phyloP scores from a whole-genome alignment of 2,113 vertebrate genomes.

The Cololabis saira region DNA sequence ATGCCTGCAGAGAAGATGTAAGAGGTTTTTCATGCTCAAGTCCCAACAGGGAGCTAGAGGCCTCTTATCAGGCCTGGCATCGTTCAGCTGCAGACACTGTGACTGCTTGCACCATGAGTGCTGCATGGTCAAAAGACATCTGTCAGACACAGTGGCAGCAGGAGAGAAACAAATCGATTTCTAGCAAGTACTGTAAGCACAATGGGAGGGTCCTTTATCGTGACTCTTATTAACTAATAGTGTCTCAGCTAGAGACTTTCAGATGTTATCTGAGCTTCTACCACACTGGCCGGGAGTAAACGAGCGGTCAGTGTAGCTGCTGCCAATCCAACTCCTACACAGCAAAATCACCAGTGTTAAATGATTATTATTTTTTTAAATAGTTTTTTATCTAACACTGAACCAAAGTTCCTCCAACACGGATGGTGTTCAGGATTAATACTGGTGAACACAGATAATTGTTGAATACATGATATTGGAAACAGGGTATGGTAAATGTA shows the following conservation, averaged over 20 bases:
- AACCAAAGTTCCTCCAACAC: too few species aligned
- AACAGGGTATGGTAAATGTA: too few species aligned
- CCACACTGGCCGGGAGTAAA: conserved; percentile 49
- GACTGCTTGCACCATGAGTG: conserved; percentile 52
- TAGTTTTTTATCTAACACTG: too few species aligned
- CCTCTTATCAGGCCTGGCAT: conserved; percentile 47
- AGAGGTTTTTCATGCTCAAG: conserved; percentile 38
- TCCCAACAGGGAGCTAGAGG: conserved; percentile 41
- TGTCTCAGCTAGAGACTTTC: conserved; percentile 64
- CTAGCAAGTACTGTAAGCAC: conserved; percentile 73
- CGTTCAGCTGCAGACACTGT: conserved; percentile 47
- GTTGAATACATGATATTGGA: too few species aligned
- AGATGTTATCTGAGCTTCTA: conserved; percentile 59
- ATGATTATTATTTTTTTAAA: too few species aligned
- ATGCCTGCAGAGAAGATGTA: conserved; percentile 23
- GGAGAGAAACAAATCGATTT: conserved; percentile 76
- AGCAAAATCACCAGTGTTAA: not conserved
- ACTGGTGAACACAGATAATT: too few species aligned
- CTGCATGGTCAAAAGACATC: conserved; percentile 66
- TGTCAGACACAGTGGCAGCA: conserved; percentile 63
- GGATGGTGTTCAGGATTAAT: too few species aligned
- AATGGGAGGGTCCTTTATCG: conserved; percentile 65
- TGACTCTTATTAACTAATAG: conserved; percentile 83
- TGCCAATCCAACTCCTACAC: conserved; percentile 23
- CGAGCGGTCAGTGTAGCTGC: conserved; percentile 55